These are phyloP conservation scores for Hiodon alosoides DNA, from an alignment of 2,113 vertebrate species.

Conservation along the genomic window DNA sequence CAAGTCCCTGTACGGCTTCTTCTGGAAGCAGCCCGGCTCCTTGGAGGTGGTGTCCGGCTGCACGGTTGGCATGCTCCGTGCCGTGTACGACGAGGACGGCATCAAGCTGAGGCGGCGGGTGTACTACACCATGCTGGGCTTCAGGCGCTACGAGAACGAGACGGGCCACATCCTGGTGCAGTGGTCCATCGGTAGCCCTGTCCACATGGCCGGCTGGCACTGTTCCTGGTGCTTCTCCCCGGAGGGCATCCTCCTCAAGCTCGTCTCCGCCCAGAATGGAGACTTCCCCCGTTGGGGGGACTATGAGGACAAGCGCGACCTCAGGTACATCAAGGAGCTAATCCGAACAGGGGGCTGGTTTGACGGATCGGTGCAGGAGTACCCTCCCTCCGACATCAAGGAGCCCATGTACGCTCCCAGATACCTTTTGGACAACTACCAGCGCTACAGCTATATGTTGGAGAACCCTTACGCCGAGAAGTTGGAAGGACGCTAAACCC, in stretches of 20 bases:
- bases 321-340: constrained; percentile 73
- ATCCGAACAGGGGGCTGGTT: constrained; percentile 85
- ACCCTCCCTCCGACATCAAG: constrained; percentile 68
- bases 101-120: constrained; percentile 75
- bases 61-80: constrained; percentile 73
- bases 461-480: constrained; percentile 68
- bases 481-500: background rate
- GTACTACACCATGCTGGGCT: constrained; percentile 76
- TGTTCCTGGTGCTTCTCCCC: constrained; percentile 86
- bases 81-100: constrained; percentile 71
- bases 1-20: constrained; percentile 82
- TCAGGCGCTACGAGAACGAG: constrained; percentile 74
- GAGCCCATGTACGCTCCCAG: constrained; percentile 84
- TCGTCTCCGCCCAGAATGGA: constrained; percentile 79
- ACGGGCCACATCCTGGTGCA: constrained; percentile 74
- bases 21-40: constrained; percentile 81
- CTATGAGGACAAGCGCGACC: constrained; percentile 75
- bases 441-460: constrained; percentile 69
- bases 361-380: constrained; percentile 71
- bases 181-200: constrained; percentile 77
- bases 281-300: constrained; percentile 88
- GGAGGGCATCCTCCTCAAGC: constrained; percentile 79
- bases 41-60: constrained; percentile 78
- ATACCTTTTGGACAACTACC: constrained; percentile 71
- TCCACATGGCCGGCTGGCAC: constrained; percentile 85